These are phyloP conservation scores for Danionella cerebrum DNA, from an alignment of 2,113 vertebrate genomes.

Conservation along the genomic window DNA sequence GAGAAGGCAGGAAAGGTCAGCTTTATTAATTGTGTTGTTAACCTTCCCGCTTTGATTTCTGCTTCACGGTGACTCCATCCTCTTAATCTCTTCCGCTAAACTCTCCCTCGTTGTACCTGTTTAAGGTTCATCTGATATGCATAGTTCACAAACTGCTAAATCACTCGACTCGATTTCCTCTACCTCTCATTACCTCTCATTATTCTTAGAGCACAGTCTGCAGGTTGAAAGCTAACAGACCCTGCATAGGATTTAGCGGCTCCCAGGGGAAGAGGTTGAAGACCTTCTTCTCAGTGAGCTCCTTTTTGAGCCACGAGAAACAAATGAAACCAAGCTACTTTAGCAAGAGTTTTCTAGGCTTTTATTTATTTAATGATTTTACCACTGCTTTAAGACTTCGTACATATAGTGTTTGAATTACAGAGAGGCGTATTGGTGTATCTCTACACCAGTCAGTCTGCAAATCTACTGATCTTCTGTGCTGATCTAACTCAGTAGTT, in stretches of 20 bases:
- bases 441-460: too few relatives aligned
- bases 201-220: slow-evolving; percentile 1
- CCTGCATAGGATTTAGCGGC: background rate
- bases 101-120: background rate
- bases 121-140: slow-evolving; percentile 4
- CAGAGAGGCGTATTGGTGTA: too few relatives aligned
- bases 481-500: too few relatives aligned
- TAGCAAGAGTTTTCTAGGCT: too few relatives aligned
- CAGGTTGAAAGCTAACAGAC: background rate
- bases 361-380: too few relatives aligned
- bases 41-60: background rate
- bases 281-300: too few relatives aligned
- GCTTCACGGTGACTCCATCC: background rate
- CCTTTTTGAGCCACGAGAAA: background rate
- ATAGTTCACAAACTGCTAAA: slow-evolving; percentile 8
- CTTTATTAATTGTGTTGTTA: too few relatives aligned
- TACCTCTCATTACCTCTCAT: slow-evolving; percentile 14
- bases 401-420: too few relatives aligned
- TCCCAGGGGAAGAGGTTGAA: slow-evolving; percentile 1
- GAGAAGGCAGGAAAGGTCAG: slow-evolving; percentile 83
- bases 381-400: too few relatives aligned
- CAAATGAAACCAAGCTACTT: background rate
- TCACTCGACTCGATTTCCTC: slow-evolving; percentile 7
- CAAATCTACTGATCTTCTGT: too few relatives aligned
- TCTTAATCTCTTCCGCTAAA: background rate